phyloP scores from a whole-genome alignment of 2,797 vertebrate species.

The Typhlichthys subterraneus region DNA sequence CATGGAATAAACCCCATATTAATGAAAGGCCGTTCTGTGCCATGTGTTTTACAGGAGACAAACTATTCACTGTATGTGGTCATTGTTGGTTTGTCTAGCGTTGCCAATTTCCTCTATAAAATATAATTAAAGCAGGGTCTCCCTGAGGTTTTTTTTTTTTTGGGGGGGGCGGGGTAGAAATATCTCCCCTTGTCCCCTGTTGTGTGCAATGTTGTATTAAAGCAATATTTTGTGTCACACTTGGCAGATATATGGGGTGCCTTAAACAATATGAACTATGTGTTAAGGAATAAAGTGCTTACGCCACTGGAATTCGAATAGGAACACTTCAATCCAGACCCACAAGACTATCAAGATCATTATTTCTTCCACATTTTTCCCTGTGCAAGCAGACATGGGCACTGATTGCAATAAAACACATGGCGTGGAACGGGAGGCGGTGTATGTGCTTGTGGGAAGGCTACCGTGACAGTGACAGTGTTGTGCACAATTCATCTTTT shows the following conservation, averaged over 20 bases:
- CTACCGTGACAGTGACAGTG: too few relatives aligned
- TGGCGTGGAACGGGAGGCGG: neutral
- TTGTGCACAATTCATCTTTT: too few relatives aligned
- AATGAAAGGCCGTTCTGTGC: too few relatives aligned
- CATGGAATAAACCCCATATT: too few relatives aligned
- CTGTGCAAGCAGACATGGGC: slow-evolving; percentile 76
- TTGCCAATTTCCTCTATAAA: neutral
- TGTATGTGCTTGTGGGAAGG: too few relatives aligned
- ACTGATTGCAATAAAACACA: slow-evolving; percentile 81
- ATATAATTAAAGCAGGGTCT: slow-evolving; percentile 51
- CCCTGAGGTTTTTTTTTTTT: slow-evolving; percentile 42
- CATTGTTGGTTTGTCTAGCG: too few relatives aligned
- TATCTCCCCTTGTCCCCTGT: slow-evolving; percentile 73
- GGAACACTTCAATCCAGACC: slow-evolving; percentile 83
- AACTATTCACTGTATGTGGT: too few relatives aligned
- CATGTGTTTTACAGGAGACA: too few relatives aligned
- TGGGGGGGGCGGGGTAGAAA: slow-evolving; percentile 54
- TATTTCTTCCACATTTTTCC: slow-evolving; percentile 80
- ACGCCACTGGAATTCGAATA: slow-evolving; percentile 82
- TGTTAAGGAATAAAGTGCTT: slow-evolving; percentile 87
- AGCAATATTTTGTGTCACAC: slow-evolving; percentile 80
- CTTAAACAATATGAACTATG: slow-evolving; percentile 87
- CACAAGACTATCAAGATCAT: slow-evolving; percentile 76
- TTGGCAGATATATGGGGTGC: slow-evolving; percentile 81
- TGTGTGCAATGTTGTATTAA: slow-evolving; percentile 81